Evolutionary conservation across 2,888 invertebrate genomes (phyloP).

Genomic region (Galerucella calmariensis): DNA sequence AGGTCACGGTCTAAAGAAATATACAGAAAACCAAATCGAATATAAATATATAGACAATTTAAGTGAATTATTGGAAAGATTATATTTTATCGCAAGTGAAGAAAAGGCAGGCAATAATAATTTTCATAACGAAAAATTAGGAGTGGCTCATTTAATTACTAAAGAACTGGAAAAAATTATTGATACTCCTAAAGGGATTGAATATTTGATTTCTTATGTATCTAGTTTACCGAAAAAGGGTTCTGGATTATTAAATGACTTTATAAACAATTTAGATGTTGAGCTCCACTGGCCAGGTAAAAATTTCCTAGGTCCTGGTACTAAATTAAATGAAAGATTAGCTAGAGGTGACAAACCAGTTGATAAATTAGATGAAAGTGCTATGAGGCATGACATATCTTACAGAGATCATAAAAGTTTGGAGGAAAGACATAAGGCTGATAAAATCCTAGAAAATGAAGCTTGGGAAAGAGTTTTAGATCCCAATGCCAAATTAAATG

Average conservation of each 20-base stretch:
- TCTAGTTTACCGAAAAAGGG: slow-evolving; percentile 19
- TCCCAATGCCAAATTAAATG: neutral
- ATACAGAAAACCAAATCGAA: slow-evolving; percentile 23
- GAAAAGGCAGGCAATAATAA: slow-evolving; percentile 25
- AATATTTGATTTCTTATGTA: slow-evolving; percentile 22
- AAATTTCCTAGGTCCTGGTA: slow-evolving; percentile 12
- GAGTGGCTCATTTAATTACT: slow-evolving; percentile 21
- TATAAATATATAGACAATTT: slow-evolving; percentile 24
- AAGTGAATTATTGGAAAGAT: slow-evolving; percentile 23
- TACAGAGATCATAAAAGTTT: slow-evolving; percentile 25
- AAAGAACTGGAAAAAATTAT: slow-evolving; percentile 17
- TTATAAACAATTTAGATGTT: slow-evolving; percentile 15
- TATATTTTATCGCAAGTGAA: slow-evolving; percentile 25
- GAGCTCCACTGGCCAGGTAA: slow-evolving; percentile 12
- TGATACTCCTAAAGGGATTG: slow-evolving; percentile 16
- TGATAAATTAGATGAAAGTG: slow-evolving; percentile 22
- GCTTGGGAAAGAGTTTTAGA: too few relatives aligned
- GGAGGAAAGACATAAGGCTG: slow-evolving; percentile 18
- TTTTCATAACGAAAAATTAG: too few relatives aligned
- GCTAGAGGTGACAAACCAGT: slow-evolving; percentile 19
- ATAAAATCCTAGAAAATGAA: slow-evolving; percentile 13
- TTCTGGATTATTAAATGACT: slow-evolving; percentile 21
- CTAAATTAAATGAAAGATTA: slow-evolving; percentile 23
- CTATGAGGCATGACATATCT: slow-evolving; percentile 18
- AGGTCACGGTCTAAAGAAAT: slow-evolving; percentile 13